Evolutionary conservation across 2,888 invertebrate species (phyloP), one percentile per base, ranked within the genome.

Genomic region (Gryllus longicercus): DNA sequence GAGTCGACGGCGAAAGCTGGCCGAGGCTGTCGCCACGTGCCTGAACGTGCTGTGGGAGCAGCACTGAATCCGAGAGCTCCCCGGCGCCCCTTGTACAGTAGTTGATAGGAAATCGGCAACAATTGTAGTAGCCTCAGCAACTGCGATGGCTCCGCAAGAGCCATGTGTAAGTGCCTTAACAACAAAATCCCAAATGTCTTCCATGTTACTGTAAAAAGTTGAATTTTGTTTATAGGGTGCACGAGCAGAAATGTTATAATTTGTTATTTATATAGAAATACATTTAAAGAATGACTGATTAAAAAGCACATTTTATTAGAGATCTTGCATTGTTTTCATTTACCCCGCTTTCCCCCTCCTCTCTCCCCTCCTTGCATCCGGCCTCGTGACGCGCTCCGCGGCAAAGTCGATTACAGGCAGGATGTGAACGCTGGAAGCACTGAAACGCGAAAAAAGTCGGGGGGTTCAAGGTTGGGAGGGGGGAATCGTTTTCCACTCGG

Each of bases 181-280:
- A 80, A 74, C 78, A 80, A 76, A 80, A 80, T 80, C 80, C 78
- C 80, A 78, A 75, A 74, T 78, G 80, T 80, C 80, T 80, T 80
- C 80, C 80, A 77, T 63, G 50, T 63, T 63, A n/a, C 14, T 63
- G 63, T 63, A 63, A 63, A 63, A 63, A 63, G 63, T 63, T 63
- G n/a, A n/a, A 16, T 14, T 63, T n/a, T n/a, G 63, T 63, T 63
- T 63, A n/a, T n/a, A 63, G 63, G n/a, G 12, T 63, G 63, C 63
- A 63, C 63, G 14, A 18, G 63, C 14, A 63, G 63, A 63, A 63
- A 63, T 63, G 63, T 63, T 63, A 63, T 63, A 63, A 63, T 63
- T 63, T n/a, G 63, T 63, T 63, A 63, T 63, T 63, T 63, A 63
- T 63, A 63, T 63, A 63, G 16, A 63, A 18, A 63, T 63, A 63